A percentile compares a stretch with the other conserved stretches of the same genome.
phyloP scores from a whole-genome alignment of 2,888 invertebrate species.

The Pheosia gnoma region DNA sequence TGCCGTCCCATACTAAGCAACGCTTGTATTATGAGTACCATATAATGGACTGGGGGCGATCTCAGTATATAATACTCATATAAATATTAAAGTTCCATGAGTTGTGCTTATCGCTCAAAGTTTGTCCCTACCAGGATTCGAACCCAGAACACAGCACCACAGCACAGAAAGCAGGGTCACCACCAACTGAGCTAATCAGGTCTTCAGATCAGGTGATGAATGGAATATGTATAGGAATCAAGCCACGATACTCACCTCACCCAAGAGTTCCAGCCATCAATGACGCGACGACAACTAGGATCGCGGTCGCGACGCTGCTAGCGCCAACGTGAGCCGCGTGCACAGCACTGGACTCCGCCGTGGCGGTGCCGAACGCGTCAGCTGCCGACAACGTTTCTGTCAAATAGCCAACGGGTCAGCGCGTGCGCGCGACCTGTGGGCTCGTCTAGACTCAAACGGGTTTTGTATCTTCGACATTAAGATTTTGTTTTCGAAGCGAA shows the following conservation, averaged over 20 bases:
- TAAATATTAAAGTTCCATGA: no score
- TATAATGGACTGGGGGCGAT: no score
- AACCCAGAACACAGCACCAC: no score
- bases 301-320: conserved; percentile 86
- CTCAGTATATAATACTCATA: no score
- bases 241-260: conserved; percentile 86
- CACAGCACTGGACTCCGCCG: conserved; percentile 52
- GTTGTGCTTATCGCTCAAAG: no score
- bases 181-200: no score
- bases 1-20: no score
- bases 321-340: conserved; percentile 71
- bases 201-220: no score
- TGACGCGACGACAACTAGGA: conserved; percentile 86
- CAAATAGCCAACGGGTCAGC: conserved; percentile 57
- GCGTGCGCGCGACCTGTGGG: conserved; percentile 48
- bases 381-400: conserved; percentile 74
- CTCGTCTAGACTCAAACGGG: conserved; percentile 48
- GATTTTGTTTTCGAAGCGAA: no score
- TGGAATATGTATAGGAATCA: not conserved
- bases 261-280: conserved; percentile 88
- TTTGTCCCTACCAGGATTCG: no score
- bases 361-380: conserved; percentile 65
- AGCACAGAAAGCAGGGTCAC: no score
- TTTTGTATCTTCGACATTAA: conserved; percentile 28
- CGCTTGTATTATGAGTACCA: no score